Conservation (phyloP, 2,888 invertebrate species). For the Heliconius charithonia region DNA sequence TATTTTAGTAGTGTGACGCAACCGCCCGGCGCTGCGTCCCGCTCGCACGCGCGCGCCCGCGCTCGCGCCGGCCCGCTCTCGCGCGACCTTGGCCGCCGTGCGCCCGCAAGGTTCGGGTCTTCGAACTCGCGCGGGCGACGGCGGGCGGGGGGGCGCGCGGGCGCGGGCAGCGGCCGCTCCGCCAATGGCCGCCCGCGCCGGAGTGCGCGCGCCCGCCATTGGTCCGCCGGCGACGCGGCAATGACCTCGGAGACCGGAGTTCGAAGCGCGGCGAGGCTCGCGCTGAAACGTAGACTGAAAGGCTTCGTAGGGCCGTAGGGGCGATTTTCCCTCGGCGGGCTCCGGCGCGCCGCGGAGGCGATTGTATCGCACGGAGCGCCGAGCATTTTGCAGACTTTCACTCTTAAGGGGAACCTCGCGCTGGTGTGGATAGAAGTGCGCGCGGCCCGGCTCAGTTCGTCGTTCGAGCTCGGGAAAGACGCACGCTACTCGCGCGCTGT, state of each 20-base stretch:
- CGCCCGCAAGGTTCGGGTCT: constrained; percentile 94
- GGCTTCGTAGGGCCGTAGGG: constrained; percentile 79
- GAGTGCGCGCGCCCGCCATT: constrained; percentile 79
- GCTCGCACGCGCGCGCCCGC: constrained; percentile 66
- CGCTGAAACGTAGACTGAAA: constrained; percentile 79
- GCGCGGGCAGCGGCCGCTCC: constrained; percentile 70
- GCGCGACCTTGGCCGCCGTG: constrained; percentile 91
- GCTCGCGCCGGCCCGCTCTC: constrained; percentile 78
- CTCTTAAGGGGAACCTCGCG: constrained; percentile 80
- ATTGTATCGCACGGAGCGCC: constrained; percentile 80
- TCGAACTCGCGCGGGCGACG: constrained; percentile 85
- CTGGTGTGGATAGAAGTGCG: constrained; percentile 73
- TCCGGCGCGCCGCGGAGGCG: constrained; percentile 68
- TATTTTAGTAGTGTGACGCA: constrained; percentile 83
- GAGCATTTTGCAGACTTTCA: constrained; percentile 85
- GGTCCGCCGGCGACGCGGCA: constrained; percentile 86
- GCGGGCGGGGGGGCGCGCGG: constrained; percentile 64
- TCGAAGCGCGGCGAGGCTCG: constrained; percentile 90
- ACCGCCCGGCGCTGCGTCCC: constrained; percentile 71
- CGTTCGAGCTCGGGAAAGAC: constrained; percentile 83
- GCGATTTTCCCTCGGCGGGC: constrained; percentile 77
- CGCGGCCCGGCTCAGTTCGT: constrained; percentile 79
- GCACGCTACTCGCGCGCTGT: constrained; percentile 77
- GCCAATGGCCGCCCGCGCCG: constrained; percentile 76
- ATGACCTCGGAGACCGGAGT: constrained; percentile 93